A percentile compares a stretch with the other conserved stretches of the same genome.
These are phyloP conservation scores for Gryllus bimaculatus DNA, from an alignment of 1,140 invertebrate genomes.

Conservation along the genomic window DNA sequence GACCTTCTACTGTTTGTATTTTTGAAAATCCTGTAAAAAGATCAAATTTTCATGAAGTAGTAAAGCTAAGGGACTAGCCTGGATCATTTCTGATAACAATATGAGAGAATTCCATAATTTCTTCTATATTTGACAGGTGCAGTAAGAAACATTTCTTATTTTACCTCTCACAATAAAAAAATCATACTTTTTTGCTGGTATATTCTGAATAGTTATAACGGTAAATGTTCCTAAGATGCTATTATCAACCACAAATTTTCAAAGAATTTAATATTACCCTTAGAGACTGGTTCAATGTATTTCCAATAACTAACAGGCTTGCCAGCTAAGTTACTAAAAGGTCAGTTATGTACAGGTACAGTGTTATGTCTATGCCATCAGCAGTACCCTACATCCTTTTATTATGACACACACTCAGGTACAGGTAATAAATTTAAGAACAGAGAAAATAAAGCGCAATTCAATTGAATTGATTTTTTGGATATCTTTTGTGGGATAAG, in stretches of 20 bases:
- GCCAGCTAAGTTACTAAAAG: background rate
- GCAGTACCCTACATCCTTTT: background rate
- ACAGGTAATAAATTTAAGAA: background rate
- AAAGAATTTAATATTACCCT: background rate
- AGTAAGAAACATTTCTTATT: background rate
- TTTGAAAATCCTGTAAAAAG: too few species aligned
- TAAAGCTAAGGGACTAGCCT: too few species aligned
- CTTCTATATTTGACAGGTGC: too few species aligned
- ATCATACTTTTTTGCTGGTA: background rate
- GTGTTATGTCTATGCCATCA: background rate
- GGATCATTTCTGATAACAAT: too few species aligned
- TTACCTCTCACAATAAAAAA: background rate
- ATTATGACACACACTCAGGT: background rate
- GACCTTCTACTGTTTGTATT: too few species aligned
- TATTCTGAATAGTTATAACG: background rate
- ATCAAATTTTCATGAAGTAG: too few species aligned
- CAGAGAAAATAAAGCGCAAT: too few species aligned
- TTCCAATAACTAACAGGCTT: background rate
- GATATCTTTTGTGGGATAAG: too few species aligned
- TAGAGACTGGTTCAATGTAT: background rate
- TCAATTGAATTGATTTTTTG: too few species aligned
- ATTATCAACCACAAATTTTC: background rate
- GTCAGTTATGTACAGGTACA: background rate
- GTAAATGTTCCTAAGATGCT: background rate
- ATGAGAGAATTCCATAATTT: too few species aligned